These are phyloP conservation scores for Grammomys surdaster DNA, from an alignment of 2,113 vertebrate species.

Conservation along the genomic window DNA sequence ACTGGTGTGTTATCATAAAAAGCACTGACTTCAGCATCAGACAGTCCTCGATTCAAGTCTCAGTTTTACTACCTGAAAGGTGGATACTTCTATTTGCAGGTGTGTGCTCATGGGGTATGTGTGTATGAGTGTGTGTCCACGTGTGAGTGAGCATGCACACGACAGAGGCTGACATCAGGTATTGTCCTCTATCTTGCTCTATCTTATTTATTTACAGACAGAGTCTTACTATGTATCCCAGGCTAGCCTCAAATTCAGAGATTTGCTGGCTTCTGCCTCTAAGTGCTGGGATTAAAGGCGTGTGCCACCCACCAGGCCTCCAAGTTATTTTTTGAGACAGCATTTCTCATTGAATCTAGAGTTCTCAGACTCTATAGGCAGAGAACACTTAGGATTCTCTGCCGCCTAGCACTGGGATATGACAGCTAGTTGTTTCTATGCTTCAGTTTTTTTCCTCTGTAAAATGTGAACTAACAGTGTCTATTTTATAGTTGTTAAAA, in stretches of 20 bases:
- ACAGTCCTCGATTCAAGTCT: conserved; percentile 29
- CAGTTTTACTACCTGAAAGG: not conserved
- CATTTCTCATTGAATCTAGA: not conserved
- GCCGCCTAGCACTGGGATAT: too few species aligned
- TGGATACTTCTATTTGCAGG: not conserved
- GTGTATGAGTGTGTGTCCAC: not conserved
- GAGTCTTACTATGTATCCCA: not conserved
- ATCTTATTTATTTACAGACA: not conserved
- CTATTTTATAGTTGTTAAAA: not conserved
- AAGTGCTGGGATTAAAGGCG: not conserved
- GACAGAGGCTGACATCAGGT: not conserved
- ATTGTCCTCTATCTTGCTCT: not conserved
- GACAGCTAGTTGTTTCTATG: not conserved
- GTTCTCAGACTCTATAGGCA: not conserved
- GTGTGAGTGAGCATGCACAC: not conserved
- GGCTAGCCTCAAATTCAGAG: not conserved
- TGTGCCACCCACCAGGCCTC: too few species aligned
- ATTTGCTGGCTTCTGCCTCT: not conserved
- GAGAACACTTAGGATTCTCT: not conserved
- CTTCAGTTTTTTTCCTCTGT: not conserved
- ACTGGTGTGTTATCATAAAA: not conserved
- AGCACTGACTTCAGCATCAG: not conserved
- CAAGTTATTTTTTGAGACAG: not conserved
- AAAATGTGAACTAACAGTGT: not conserved
- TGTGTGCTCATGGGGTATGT: not conserved